Evolutionary conservation across 2,888 invertebrate genomes (phyloP), one percentile per base, ranked within the genome.

Genomic region (Trissonchulus sp.): DNA sequence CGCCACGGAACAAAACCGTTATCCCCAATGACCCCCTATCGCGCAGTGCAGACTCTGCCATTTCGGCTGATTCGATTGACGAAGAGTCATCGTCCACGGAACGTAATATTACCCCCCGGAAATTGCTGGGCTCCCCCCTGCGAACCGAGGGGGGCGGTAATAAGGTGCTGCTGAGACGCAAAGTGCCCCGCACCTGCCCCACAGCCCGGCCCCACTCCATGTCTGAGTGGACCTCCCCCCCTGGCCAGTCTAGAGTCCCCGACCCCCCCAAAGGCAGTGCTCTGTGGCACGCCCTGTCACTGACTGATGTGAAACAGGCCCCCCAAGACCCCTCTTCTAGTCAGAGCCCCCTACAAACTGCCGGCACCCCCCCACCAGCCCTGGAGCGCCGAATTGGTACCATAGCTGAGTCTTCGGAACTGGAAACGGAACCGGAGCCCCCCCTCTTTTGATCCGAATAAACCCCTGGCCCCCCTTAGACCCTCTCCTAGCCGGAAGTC

Each of bases 141-240:
- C 15, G 28, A 65, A 65, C 68, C 8, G 68, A 28, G 28, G 68
- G 33, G 8, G 68, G 68, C 68, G 35, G 68, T 15, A 8, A 8
- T 34, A 34, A 18, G 18, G n/a, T 33, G 8, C 8, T 65, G 68
- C 8, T 30, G 35, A 8, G 35, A 65, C 68, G 68, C 8, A 65
- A 65, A 28, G 35, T 65, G 8, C 68, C 68, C n/a, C 68, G 68
- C 31, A 65, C 68, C 35, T 65, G 68, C 35, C 68, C 68, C 35
- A 65, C 68, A 28, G 68, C 68, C 68, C 68, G 68, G 18, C 68
- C 68, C 18, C 68, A 65, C n/a, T 65, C 68, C 18, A 28, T 65
- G 68, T 8, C 68, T 28, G 68, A 65, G 18, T 65, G 48, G 48
- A 48, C 8, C 23, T 23, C 48, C 8, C 23, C 48, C 23, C 8